Conservation (phyloP, 2,888 invertebrate genomes). For the Octodonta nipae region DNA sequence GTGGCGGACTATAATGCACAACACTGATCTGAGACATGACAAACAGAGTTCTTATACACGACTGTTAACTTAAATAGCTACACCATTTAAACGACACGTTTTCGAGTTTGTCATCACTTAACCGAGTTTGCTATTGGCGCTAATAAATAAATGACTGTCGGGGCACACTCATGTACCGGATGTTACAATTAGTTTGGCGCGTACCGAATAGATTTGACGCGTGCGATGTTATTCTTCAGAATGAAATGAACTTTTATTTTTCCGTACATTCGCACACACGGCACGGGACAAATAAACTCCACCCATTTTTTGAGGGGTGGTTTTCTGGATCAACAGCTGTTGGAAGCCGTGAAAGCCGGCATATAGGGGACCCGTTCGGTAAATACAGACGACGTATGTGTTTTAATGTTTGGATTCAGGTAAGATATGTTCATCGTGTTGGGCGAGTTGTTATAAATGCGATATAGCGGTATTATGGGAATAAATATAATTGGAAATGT, state of each 20-base stretch:
- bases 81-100: background rate
- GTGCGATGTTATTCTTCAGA: conserved; percentile 27
- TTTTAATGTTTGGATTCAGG: conserved; percentile 13
- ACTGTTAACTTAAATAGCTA: background rate
- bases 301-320: conserved; percentile 33
- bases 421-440: too few species aligned
- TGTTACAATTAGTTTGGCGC: conserved; percentile 24
- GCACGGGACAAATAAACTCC: conserved; percentile 36
- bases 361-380: conserved; percentile 23
- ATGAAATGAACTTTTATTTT: conserved; percentile 23
- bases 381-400: conserved; percentile 17
- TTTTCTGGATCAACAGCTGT: conserved; percentile 34
- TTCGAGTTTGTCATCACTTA: conserved; percentile 15
- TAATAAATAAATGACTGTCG: conserved; percentile 10
- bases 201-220: conserved; percentile 25
- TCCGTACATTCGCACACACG: conserved; percentile 31
- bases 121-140: conserved; percentile 9
- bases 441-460: too few species aligned
- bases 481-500: too few species aligned
- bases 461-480: too few species aligned
- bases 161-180: conserved; percentile 16
- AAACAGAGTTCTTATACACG: background rate
- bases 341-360: conserved; percentile 19
- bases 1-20: conserved; percentile 45
- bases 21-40: conserved; percentile 38